These are phyloP conservation scores for Drosophila siamana DNA, from an alignment of 2,888 invertebrate genomes.

Conservation along the genomic window DNA sequence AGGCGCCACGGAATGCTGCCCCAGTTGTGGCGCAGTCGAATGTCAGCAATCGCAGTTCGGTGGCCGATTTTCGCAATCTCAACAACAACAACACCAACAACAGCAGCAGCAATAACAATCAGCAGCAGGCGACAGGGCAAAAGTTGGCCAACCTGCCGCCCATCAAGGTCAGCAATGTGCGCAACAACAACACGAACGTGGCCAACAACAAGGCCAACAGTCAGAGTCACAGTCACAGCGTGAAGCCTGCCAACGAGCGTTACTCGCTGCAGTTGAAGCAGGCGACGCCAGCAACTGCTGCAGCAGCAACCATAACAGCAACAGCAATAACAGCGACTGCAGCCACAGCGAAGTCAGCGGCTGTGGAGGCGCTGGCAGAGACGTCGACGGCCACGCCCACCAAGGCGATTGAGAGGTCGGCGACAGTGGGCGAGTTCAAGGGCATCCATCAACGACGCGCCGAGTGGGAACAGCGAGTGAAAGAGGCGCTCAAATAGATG, in stretches of 20 bases:
- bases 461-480: constrained; percentile 92
- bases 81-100: constrained; percentile 49
- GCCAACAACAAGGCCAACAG: constrained; percentile 70
- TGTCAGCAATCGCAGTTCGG: constrained; percentile 79
- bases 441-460: constrained; percentile 91
- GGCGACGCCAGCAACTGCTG: constrained; percentile 39
- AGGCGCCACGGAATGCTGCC: constrained; percentile 37
- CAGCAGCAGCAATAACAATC: constrained; percentile 46
- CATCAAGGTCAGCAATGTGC: constrained; percentile 66
- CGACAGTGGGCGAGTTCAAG: constrained; percentile 87
- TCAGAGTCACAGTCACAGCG: constrained; percentile 63
- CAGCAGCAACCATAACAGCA: constrained; percentile 28
- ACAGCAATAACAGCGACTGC: constrained; percentile 24
- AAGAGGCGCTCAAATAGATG: constrained; percentile 86
- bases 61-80: constrained; percentile 82
- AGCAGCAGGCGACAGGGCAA: constrained; percentile 34
- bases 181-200: constrained; percentile 59
- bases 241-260: constrained; percentile 48
- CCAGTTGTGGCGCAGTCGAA: constrained; percentile 64
- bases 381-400: constrained; percentile 35
- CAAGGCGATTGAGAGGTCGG: constrained; percentile 82
- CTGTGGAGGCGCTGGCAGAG: constrained; percentile 27
- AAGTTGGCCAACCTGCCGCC: constrained; percentile 72
- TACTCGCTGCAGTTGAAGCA: constrained; percentile 66
- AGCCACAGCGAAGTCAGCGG: constrained; percentile 44